phyloP scores from a whole-genome alignment of 53 echinoderm and acorn worm genomes.

The Paelopatides confundens region DNA sequence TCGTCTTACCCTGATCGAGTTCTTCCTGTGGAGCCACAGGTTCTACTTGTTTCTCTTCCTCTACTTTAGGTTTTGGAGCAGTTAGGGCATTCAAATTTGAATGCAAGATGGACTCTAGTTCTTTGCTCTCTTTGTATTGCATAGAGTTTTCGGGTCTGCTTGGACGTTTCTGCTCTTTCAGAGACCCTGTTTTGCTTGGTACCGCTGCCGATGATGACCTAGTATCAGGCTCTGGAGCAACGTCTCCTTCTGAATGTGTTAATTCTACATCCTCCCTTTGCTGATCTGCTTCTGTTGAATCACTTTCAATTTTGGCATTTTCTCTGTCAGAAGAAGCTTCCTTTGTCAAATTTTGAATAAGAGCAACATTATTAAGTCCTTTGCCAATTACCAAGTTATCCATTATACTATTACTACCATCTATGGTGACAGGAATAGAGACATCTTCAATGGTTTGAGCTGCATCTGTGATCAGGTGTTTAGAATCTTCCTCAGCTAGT shows the following conservation, averaged over 20 bases:
- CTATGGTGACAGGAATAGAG: neutral
- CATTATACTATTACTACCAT: neutral
- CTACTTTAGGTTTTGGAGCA: constrained; percentile 10
- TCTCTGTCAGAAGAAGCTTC: neutral
- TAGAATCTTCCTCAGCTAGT: constrained; percentile 20
- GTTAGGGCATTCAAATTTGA: constrained; percentile 49
- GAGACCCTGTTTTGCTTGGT: constrained; percentile 39
- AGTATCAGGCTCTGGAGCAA: neutral
- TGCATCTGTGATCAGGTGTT: neutral
- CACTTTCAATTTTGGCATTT: constrained; percentile 71
- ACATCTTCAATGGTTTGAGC: neutral
- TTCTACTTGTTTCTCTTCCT: neutral
- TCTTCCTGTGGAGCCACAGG: neutral
- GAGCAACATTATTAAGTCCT: neutral
- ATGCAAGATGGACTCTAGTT: constrained; percentile 53
- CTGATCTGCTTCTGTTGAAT: constrained; percentile 91
- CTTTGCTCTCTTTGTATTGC: constrained; percentile 54
- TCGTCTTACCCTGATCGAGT: constrained; percentile 29
- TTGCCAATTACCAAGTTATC: neutral
- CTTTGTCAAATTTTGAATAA: neutral
- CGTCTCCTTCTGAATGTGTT: neutral
- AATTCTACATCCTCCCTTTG: constrained; percentile 47
- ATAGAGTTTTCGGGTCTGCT: constrained; percentile 31
- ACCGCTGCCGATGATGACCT: constrained; percentile 3
- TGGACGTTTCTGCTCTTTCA: neutral